Base-by-base conservation (phyloP, 2,797 vertebrate genomes). In the Todus mexicanus region DNA sequence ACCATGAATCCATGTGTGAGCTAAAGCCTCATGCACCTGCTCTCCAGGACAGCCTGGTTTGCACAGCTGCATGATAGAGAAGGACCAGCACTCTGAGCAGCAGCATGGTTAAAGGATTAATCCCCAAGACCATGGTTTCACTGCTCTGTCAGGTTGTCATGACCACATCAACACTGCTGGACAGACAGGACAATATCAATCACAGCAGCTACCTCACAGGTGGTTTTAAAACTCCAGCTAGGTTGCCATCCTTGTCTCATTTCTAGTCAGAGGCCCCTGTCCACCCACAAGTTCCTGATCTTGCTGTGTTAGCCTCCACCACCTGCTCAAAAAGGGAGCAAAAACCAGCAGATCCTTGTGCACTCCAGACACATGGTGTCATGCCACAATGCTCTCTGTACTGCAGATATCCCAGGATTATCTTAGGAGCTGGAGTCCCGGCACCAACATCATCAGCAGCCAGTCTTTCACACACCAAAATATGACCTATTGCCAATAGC, bases 111-210 rank as follows among this genome's bases (percentile, higher is more conserved):
- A 56, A 7, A 18, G 42, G 18, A 51, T 61, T n/a, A 27, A 8
- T 42, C 21, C 70, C 51, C 43, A 74, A 5, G 2, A 59, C 31
- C 38, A 26, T 10, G 20, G 15, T 8, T 88, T 68, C 71, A 37
- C 19, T 50, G 37, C 6, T 79, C 45, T 79, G 43, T 47, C 43
- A 71, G 11, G 29, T 71, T 54, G 13, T 75, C 50, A 63, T 21
- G 45, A 43, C 26, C 2, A 2, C 33, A 74, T 16, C 0, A 0
- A 29, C 16, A 38, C 13, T 43, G 10, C 38, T 13, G 25, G 22
- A 66, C 37, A 60, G 26, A 60, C 21, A 45, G 14, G 11, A 15
- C 12, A 50, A 3, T 29, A 45, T 18, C 17, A 63, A 29, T 21
- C 43, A 87, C 31, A 91, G 48, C 37, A 84, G 35, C 20, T 40